phyloP scores from a whole-genome alignment of 2,888 invertebrate genomes.

The Dynastes tityus region DNA sequence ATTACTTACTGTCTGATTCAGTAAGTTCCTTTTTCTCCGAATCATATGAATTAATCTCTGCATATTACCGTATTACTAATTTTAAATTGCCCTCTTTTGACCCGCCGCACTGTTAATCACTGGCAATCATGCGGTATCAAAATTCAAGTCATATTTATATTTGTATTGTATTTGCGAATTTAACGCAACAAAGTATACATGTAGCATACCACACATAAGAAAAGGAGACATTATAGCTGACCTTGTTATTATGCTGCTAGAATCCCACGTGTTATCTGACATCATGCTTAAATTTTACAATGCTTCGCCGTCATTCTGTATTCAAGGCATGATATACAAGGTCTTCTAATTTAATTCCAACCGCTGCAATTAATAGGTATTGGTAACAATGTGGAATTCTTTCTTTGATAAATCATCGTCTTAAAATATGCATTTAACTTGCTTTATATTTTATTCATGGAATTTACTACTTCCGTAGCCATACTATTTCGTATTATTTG shows the following conservation, averaged over 20 bases:
- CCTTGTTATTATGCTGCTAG: constrained; percentile 43
- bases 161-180: constrained; percentile 8
- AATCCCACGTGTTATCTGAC: constrained; percentile 49
- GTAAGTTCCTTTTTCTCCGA: not conserved
- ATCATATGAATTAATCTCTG: not conserved
- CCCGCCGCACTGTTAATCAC: not conserved
- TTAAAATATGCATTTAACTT: not conserved
- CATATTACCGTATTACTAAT: not conserved
- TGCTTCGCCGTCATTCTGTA: constrained; percentile 25
- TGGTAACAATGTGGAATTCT: not conserved
- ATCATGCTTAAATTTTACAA: constrained; percentile 49
- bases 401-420: constrained; percentile 15
- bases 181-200: constrained; percentile 4
- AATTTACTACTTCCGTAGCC: too few species aligned
- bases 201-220: not conserved
- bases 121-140: constrained; percentile 8
- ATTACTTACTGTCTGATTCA: not conserved
- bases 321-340: constrained; percentile 38
- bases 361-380: constrained; percentile 18
- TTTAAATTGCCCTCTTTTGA: constrained; percentile 4
- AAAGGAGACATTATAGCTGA: constrained; percentile 18
- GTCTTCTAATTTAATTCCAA: constrained; percentile 30
- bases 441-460: too few species aligned
- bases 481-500: too few species aligned
- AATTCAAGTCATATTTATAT: constrained; percentile 7